Evolutionary conservation across 1,140 invertebrate species (phyloP).

Genomic region (Rhopalosiphum padi): DNA sequence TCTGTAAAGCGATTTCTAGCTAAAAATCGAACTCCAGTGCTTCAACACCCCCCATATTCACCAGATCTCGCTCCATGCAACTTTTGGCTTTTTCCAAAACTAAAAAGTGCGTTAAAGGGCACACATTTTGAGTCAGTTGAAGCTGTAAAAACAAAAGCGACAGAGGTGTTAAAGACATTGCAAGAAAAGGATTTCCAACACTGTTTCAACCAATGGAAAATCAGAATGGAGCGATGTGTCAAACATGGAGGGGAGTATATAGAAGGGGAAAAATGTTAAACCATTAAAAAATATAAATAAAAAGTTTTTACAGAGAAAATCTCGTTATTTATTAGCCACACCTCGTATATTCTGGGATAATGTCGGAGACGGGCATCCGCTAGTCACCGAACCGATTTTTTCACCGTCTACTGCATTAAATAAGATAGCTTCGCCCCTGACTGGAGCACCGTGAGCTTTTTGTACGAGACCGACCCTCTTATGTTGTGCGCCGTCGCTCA

Average conservation of each 20-base stretch:
- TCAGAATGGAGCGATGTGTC: no score
- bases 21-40: constrained; percentile 54
- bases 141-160: constrained; percentile 25
- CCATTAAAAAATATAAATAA: no score
- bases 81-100: constrained; percentile 60
- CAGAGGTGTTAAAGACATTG: constrained; percentile 23
- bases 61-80: constrained; percentile 60
- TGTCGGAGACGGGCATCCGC: constrained; percentile 92
- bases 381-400: constrained; percentile 85
- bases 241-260: no score
- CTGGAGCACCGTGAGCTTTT: constrained; percentile 72
- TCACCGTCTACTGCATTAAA: constrained; percentile 67
- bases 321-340: no score
- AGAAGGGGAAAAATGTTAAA: no score
- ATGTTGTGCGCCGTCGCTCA: constrained; percentile 71
- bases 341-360: constrained; percentile 78
- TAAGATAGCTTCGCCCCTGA: constrained; percentile 72
- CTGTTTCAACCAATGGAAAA: no score
- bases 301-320: no score
- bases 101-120: constrained; percentile 57
- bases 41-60: constrained; percentile 59
- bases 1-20: constrained; percentile 59
- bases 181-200: not conserved
- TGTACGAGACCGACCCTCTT: constrained; percentile 74
- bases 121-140: constrained; percentile 44